phyloP scores from a whole-genome alignment of 2,888 invertebrate genomes.

The Cryptus viduatorius region DNA sequence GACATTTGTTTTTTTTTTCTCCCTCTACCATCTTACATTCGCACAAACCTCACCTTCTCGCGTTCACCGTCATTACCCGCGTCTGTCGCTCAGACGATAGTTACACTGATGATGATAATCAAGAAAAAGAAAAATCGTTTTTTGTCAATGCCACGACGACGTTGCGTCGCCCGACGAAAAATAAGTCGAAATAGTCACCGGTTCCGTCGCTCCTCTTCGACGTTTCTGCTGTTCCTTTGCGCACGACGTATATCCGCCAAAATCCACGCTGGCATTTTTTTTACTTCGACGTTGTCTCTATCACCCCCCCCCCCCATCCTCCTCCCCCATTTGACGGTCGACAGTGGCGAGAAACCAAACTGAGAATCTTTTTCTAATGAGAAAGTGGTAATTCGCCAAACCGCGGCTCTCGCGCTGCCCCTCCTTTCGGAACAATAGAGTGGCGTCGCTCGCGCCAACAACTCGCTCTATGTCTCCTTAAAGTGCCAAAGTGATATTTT shows the following conservation, averaged over 20 bases:
- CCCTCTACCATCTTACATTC: slow-evolving; percentile 72
- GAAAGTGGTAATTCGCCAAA: slow-evolving; percentile 10
- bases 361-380: background rate
- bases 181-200: slow-evolving; percentile 37
- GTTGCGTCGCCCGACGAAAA: slow-evolving; percentile 32
- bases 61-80: slow-evolving; percentile 77
- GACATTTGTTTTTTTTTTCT: slow-evolving; percentile 73
- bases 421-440: background rate
- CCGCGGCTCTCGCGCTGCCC: background rate
- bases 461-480: background rate
- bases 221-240: background rate
- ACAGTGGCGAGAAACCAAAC: background rate
- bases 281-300: background rate
- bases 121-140: background rate
- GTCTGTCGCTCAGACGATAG: slow-evolving; percentile 22
- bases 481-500: slow-evolving; percentile 13
- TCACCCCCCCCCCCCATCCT: background rate
- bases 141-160: slow-evolving; percentile 48
- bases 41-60: slow-evolving; percentile 62
- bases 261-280: slow-evolving; percentile 12
- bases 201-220: slow-evolving; percentile 19
- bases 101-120: background rate
- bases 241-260: background rate
- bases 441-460: background rate
- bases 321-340: background rate